These are phyloP conservation scores for Bettongia penicillata DNA, from an alignment of 2,113 vertebrate genomes.

Conservation along the genomic window DNA sequence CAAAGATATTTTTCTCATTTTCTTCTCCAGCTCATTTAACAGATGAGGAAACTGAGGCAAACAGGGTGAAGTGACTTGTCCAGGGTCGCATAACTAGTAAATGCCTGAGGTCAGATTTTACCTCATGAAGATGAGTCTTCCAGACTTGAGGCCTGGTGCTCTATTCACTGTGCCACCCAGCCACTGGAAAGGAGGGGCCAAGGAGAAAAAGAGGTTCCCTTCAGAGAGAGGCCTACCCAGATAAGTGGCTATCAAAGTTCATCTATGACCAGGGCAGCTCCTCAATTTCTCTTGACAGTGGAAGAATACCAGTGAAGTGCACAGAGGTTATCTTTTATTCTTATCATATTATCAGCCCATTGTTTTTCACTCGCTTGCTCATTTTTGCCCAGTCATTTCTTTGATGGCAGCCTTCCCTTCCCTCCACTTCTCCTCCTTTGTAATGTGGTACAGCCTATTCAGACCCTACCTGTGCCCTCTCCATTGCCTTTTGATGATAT, in stretches of 20 bases:
- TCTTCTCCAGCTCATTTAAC: too few species aligned
- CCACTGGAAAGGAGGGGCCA: background rate
- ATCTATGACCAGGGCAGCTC: constrained; percentile 27
- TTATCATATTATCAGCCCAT: background rate
- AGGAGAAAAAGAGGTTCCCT: background rate
- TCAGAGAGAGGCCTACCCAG: constrained; percentile 1
- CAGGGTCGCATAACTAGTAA: too few species aligned
- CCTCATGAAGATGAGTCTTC: too few species aligned
- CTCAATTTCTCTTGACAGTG: background rate
- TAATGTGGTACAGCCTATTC: background rate
- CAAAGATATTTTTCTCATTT: too few species aligned
- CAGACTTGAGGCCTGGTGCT: too few species aligned
- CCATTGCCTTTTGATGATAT: background rate
- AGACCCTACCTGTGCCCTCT: background rate
- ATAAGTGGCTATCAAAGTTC: constrained; percentile 24
- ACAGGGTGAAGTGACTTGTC: too few species aligned
- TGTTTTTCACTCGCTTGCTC: background rate
- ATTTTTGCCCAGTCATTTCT: background rate
- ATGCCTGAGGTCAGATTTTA: too few species aligned
- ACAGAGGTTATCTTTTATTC: background rate
- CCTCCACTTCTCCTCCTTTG: background rate
- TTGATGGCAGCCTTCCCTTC: too few species aligned
- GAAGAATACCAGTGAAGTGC: background rate
- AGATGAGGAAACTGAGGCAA: too few species aligned
- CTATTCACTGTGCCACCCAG: too few species aligned